Evolutionary conservation across 1,140 invertebrate species (phyloP), one percentile per base, ranked within the genome.

Genomic region (Mamestra configurata): DNA sequence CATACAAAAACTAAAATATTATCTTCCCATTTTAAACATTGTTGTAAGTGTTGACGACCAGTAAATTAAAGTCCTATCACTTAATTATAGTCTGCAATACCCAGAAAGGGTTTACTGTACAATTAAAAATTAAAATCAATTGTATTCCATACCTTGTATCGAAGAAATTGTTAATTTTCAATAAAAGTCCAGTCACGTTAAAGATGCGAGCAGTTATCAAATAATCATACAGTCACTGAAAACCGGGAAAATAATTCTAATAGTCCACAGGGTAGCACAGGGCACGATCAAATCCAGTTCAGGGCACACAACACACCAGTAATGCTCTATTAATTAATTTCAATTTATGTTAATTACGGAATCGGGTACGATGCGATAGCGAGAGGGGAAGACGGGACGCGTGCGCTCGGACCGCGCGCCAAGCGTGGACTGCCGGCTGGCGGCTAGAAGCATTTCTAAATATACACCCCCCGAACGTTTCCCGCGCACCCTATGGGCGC

Each of bases 401-500:
- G 84, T 88, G 84, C 89, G 77, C 85, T 86, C 84, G 37, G 73
- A 77, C 57, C 87, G 87, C 84, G 71, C 85, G 83, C 85, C 64
- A 70, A 86, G 79, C 89, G 85, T 85, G 85, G 87, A 94, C 93
- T 93, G 92, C 79, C 89, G 83, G 83, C 87, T 80, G 86, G 84
- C 85, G 77, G 84, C 79, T 84, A 80, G 79, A 80, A 86, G 88
- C 87, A 89, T 89, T 92, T 91, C 91, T 93, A 92, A 93, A 93
- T 91, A 94, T 90, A 92, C 92, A 90, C 90, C 93, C 90, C 90
- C 89, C 86, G 55, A 80, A 80, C 82, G 84, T 80, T 86, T 89
- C 85, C 87, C 92, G 91, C 93, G 91, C 92, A 93, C 89, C 92
- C 92, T 90, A 88, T 79, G 84, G 85, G 89, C 90, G 92, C 90